A percentile compares a stretch with the other conserved stretches of the same genome.
Evolutionary conservation across 64 coral and sea anemone species (phyloP).

Genomic region (Dendrophyllia cribrosa): DNA sequence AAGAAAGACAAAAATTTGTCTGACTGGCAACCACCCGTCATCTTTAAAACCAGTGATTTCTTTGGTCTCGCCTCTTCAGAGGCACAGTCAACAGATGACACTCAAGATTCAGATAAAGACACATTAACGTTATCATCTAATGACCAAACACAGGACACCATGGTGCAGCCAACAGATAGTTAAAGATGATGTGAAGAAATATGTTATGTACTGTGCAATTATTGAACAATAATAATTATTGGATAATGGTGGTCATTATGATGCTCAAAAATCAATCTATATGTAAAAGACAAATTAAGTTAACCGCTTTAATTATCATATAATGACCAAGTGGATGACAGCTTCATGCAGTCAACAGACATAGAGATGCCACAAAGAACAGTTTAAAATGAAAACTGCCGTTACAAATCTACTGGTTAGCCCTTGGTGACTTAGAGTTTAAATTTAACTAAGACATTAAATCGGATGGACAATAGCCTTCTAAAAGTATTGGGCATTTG

Average conservation of each 20-base stretch:
- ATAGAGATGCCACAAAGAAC: not conserved
- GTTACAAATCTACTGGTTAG: no score
- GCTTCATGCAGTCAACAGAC: not conserved
- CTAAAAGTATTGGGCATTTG: no score
- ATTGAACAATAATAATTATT: not conserved
- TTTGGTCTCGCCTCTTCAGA: not conserved
- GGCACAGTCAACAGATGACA: not conserved
- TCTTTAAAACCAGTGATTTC: constrained; percentile 77
- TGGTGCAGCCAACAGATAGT: not conserved
- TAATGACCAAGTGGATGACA: not conserved
- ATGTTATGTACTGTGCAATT: not conserved
- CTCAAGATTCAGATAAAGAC: not conserved
- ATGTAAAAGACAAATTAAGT: no score
- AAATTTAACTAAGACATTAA: no score
- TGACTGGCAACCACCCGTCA: constrained; percentile 44
- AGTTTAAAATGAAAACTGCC: no score
- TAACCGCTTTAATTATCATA: no score
- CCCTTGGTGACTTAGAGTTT: no score
- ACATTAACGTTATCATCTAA: not conserved
- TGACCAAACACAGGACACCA: not conserved
- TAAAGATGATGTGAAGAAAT: not conserved
- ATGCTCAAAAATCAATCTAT: no score
- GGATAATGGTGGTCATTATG: no score
- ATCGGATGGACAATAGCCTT: no score
- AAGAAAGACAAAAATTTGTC: constrained; percentile 48